Conservation (phyloP, 2,888 invertebrate genomes). For the Cataglyphis cursor region DNA sequence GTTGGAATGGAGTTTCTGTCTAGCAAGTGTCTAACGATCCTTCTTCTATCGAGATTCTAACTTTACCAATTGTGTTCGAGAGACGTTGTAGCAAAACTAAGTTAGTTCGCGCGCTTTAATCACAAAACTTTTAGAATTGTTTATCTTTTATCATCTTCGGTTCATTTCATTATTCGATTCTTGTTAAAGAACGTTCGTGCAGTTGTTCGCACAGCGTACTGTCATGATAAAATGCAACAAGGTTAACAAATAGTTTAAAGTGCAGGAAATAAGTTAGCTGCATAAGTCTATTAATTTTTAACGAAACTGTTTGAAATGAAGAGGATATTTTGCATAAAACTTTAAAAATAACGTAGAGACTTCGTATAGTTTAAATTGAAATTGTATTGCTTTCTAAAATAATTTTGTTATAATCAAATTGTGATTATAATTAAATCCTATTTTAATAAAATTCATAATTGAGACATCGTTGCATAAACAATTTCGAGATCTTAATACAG, state of each 20-base stretch:
- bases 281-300: conserved; percentile 14
- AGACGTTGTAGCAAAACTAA: conserved; percentile 58
- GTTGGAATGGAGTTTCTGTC: conserved; percentile 67
- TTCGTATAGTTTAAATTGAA: background rate
- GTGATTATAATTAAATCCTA: background rate
- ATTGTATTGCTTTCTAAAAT: background rate
- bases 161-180: conserved; percentile 57
- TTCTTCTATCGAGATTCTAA: conserved; percentile 65
- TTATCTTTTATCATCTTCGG: conserved; percentile 63
- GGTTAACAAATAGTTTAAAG: background rate
- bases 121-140: conserved; percentile 63
- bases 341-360: background rate
- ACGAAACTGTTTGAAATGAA: background rate
- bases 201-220: background rate
- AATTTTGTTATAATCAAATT: background rate
- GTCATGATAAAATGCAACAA: conserved; percentile 11
- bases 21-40: conserved; percentile 58
- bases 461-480: background rate
- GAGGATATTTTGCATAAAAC: background rate
- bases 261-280: background rate
- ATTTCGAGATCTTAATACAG: conserved; percentile 19
- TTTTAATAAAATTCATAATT: background rate
- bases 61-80: conserved; percentile 68
- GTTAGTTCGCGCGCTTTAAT: conserved; percentile 65
- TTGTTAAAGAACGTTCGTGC: background rate